Evolutionary conservation across 1,140 invertebrate species (phyloP).

Genomic region (Caenorhabditis brenneri): DNA sequence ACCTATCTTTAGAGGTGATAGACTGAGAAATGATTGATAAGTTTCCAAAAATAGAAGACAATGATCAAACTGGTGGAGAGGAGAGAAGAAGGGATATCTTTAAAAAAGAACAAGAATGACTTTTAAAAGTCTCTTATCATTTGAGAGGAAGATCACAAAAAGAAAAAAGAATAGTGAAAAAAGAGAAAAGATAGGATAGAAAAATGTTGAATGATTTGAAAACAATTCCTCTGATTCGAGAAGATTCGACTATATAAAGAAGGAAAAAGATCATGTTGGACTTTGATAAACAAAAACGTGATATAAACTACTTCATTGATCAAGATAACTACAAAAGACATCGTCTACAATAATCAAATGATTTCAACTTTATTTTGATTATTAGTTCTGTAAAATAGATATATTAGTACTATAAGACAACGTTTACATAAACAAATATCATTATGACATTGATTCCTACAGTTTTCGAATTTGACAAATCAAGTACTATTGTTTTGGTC

Average conservation of each 20-base stretch:
- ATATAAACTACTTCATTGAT: not conserved
- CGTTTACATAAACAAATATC: no score
- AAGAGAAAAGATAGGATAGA: not conserved
- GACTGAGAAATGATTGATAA: slow-evolving; percentile 12
- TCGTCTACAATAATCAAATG: no score
- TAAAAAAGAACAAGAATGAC: not conserved
- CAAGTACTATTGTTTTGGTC: no score
- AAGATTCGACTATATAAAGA: not conserved
- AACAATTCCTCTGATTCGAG: slow-evolving; percentile 2
- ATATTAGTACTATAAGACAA: no score
- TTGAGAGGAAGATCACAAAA: no score
- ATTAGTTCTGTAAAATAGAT: no score
- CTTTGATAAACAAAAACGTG: not conserved
- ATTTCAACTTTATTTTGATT: not conserved
- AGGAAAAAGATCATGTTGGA: not conserved
- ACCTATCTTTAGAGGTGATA: not conserved
- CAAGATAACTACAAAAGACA: not conserved
- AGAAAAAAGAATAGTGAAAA: not conserved
- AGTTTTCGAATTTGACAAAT: no score
- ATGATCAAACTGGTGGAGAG: not conserved
- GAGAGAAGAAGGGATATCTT: not conserved
- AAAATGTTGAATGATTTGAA: not conserved
- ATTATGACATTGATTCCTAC: no score
- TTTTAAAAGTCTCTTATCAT: not conserved
- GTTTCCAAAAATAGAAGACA: slow-evolving; percentile 9